Conservation (phyloP, 37 sponge, comb jelly and placozoan genomes). For the Beroe ovata region DNA sequence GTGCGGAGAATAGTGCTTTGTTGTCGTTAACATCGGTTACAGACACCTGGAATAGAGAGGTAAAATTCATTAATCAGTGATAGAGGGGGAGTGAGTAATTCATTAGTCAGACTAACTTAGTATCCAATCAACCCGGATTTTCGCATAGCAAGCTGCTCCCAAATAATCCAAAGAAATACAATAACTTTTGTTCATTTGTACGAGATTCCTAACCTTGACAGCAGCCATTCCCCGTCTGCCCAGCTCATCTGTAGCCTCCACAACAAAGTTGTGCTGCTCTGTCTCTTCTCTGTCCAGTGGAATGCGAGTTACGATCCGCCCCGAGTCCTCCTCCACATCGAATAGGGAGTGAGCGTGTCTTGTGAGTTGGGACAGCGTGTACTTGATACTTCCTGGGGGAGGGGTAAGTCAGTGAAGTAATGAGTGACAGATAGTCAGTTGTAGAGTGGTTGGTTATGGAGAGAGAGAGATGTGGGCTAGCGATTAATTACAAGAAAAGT, state of each 20-base stretch:
- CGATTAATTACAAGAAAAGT: too few species aligned
- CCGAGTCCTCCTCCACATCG: constrained; percentile 29
- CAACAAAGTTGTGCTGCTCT: constrained; percentile 22
- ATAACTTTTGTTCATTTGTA: too few species aligned
- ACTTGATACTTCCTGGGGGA: constrained; percentile 31
- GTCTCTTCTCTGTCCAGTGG: constrained; percentile 15
- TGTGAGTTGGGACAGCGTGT: constrained; percentile 27
- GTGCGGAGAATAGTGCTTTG: constrained; percentile 3
- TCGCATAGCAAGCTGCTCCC: too few species aligned
- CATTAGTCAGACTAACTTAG: too few species aligned
- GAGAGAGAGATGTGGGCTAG: too few species aligned
- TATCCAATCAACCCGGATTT: too few species aligned
- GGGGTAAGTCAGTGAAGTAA: too few species aligned
- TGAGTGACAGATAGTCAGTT: too few species aligned
- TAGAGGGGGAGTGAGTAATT: too few species aligned
- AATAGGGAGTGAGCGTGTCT: neutral
- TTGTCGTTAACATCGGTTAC: constrained; percentile 66
- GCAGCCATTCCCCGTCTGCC: constrained; percentile 62
- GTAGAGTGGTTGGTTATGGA: too few species aligned
- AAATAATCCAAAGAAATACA: too few species aligned
- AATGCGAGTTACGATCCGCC: neutral
- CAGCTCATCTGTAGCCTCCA: constrained; percentile 66
- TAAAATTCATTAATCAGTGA: neutral
- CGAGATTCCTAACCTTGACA: too few species aligned
- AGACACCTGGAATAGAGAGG: neutral